A percentile compares a stretch with the other conserved stretches of the same genome.
These are phyloP conservation scores for Caenorhabditis virilis DNA, from an alignment of 2,888 invertebrate species.

Conservation along the genomic window DNA sequence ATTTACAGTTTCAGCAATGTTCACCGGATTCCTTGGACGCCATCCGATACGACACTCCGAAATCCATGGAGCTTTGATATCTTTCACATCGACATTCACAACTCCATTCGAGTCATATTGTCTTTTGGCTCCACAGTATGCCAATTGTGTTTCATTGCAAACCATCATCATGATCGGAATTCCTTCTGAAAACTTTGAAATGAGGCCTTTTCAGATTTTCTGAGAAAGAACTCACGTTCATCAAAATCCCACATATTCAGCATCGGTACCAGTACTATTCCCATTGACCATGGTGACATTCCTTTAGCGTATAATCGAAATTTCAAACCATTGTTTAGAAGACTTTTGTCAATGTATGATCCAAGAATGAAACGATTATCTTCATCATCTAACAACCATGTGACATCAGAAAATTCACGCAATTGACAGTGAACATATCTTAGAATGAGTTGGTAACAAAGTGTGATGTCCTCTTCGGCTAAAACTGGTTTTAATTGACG, in stretches of 20 bases:
- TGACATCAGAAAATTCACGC: conserved; percentile 14
- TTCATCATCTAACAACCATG: conserved; percentile 12
- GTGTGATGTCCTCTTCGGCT: conserved; percentile 1
- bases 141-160: conserved; percentile 27
- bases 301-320: background rate
- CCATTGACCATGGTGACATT: conserved; percentile 5
- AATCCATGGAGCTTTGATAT: conserved; percentile 13
- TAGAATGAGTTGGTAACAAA: conserved; percentile 15
- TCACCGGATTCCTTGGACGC: conserved; percentile 21
- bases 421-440: conserved; percentile 20
- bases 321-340: background rate
- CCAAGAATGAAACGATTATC: conserved; percentile 10
- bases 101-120: conserved; percentile 10
- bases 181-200: conserved; percentile 1
- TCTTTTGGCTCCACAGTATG: conserved; percentile 16
- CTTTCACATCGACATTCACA: conserved; percentile 8
- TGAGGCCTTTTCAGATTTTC: background rate
- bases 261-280: conserved; percentile 3
- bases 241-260: background rate
- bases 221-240: background rate
- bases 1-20: conserved; percentile 12
- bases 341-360: background rate
- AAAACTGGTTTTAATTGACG: no score
- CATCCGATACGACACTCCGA: conserved; percentile 22
- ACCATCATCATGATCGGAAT: conserved; percentile 21